phyloP scores from a whole-genome alignment of 1,140 invertebrate genomes.

The Pristionchus pacificus region DNA sequence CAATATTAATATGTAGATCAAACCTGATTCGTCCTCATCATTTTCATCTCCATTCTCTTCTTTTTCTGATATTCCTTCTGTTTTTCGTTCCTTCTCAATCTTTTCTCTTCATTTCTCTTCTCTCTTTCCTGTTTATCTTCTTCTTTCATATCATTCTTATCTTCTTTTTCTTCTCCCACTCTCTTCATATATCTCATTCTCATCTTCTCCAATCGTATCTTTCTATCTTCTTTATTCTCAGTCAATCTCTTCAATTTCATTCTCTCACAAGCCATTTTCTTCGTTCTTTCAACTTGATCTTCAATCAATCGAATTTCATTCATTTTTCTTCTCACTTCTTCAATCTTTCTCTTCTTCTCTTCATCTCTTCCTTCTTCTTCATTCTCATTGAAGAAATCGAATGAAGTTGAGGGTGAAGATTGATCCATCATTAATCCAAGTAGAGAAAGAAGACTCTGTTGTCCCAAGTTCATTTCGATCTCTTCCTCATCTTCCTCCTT shows the following conservation, averaged over 20 bases:
- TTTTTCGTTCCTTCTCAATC: conserved; percentile 10
- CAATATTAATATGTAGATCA: conserved; percentile 4
- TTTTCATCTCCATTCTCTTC: conserved; percentile 7
- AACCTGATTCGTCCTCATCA: conserved; percentile 16
- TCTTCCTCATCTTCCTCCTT: too few relatives aligned
- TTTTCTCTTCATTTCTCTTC: conserved; percentile 5
- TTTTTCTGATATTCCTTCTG: conserved; percentile 9
- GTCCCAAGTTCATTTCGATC: too few relatives aligned
- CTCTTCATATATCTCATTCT: conserved; percentile 11
- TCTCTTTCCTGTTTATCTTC: neutral
- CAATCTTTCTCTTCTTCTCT: conserved; percentile 1
- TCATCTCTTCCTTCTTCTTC: neutral
- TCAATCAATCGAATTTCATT: too few relatives aligned
- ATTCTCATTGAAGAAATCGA: neutral
- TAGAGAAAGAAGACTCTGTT: neutral
- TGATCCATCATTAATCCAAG: neutral
- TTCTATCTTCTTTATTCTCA: conserved; percentile 10
- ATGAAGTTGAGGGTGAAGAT: neutral
- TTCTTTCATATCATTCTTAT: neutral
- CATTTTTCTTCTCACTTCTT: neutral
- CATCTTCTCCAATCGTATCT: conserved; percentile 7
- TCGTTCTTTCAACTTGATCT: conserved; percentile 9
- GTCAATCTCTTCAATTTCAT: conserved; percentile 19
- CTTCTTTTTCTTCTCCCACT: conserved; percentile 2
- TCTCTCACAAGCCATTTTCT: conserved; percentile 8